Evolutionary conservation across 2,888 invertebrate genomes (phyloP).

Genomic region (Xanthorhoe designata): DNA sequence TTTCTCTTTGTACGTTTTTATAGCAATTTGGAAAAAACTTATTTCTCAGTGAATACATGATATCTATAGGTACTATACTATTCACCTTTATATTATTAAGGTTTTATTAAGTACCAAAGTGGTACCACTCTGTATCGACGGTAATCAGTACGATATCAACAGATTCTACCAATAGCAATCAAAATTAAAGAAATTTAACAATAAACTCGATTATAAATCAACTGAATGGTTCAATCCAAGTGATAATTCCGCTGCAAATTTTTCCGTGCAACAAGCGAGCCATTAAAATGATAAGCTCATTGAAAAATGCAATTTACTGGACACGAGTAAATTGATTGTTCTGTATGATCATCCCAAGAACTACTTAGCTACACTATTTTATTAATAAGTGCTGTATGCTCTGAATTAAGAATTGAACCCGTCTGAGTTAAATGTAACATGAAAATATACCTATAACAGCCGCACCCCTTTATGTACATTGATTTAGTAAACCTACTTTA

Average conservation of each 20-base stretch:
- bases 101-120: too few species aligned
- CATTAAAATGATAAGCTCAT: conserved; percentile 25
- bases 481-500: too few species aligned
- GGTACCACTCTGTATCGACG: too few species aligned
- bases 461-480: too few species aligned
- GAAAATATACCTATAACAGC: too few species aligned
- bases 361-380: background rate
- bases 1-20: too few species aligned
- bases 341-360: conserved; percentile 24
- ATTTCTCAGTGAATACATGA: too few species aligned
- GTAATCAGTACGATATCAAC: too few species aligned
- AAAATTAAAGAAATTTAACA: background rate
- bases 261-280: conserved; percentile 16
- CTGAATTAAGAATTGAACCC: background rate
- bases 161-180: too few species aligned
- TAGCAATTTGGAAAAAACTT: too few species aligned
- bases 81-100: too few species aligned
- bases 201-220: background rate
- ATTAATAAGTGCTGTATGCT: background rate
- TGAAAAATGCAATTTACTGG: conserved; percentile 25
- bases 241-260: conserved; percentile 10
- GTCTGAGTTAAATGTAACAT: background rate
- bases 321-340: conserved; percentile 21
- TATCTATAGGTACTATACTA: too few species aligned
- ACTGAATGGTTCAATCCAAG: background rate